Base-by-base conservation (phyloP, 2,888 invertebrate species). In the Hirtodrosophila histrioides region DNA sequence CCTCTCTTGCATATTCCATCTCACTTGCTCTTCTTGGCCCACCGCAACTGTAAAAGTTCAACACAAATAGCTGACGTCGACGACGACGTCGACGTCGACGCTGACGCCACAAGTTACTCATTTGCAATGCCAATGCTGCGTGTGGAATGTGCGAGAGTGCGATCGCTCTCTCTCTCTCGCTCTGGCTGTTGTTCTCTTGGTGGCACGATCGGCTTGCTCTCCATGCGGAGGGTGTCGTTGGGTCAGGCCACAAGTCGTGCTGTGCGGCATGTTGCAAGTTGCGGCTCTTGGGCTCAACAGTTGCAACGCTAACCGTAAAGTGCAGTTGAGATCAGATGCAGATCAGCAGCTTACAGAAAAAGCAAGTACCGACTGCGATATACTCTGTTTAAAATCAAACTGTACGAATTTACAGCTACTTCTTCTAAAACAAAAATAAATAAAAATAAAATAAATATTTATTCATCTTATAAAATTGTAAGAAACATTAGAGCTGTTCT, bases 1-100 rank as follows among this genome's bases (percentile, higher is more conserved):
- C 4, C 4, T 23, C 33, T n/a, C 10, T 4, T 5, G 7, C 41
- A 1, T 35, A 11, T 24, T 36, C 27, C n/a, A n/a, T 11, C 57
- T 41, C 43, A 37, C 40, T 33, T 36, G 29, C 39, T 48, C 23
- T 29, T 12, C 44, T 45, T 41, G 12, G 36, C 27, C 36, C 45
- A 57, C 55, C 57, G 40, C 71, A 64, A 62, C 61, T 69, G 51
- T 69, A 67, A 65, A 74, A 84, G 66, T 77, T 77, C 67, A 77
- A 72, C 78, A 65, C 58, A 68, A 62, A 75, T 70, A 68, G 61
- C 68, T 61, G 31, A 33, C 35, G 60, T 27, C 63, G 12, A 36
- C 37, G 60, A 17, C 63, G 12, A 36, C 37, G 44, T 2, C 53
- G 24, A 11, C 39, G n/a, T 7, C 36, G 41, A 39, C 39, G 37